Conservation (phyloP, 2,797 vertebrate species). For the Neosilurus hyrtlii region DNA sequence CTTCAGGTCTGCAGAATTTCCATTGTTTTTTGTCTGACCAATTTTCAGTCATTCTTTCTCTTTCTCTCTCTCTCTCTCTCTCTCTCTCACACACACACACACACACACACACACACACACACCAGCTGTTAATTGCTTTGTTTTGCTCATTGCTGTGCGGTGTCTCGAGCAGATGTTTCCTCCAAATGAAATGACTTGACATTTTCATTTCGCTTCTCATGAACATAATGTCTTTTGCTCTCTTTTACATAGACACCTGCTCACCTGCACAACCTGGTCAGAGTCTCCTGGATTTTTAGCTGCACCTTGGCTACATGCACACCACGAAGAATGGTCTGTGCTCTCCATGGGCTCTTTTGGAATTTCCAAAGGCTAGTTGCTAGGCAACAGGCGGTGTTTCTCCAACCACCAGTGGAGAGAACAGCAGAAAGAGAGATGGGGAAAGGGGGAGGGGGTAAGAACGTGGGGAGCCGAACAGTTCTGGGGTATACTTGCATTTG, state of each 20-base stretch:
- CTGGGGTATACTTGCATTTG: constrained; percentile 13
- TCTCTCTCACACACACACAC: constrained; percentile 3
- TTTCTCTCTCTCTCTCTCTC: neutral
- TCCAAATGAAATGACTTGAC: neutral
- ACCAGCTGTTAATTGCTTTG: constrained; percentile 30
- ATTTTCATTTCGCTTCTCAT: constrained; percentile 19
- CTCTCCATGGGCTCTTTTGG: constrained; percentile 59
- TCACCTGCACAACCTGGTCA: constrained; percentile 22
- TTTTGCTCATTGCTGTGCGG: constrained; percentile 1
- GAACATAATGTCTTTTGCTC: neutral
- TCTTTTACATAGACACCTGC: constrained; percentile 39
- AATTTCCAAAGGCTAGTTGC: constrained; percentile 68
- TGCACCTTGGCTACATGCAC: constrained; percentile 37
- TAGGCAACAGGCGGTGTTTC: constrained; percentile 71
- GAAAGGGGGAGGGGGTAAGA: constrained; percentile 5
- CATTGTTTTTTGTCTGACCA: neutral
- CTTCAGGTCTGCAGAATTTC: neutral
- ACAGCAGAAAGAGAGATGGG: constrained; percentile 12
- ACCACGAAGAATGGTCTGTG: constrained; percentile 48
- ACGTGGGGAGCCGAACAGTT: neutral
- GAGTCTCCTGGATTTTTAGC: constrained; percentile 22
- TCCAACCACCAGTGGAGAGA: constrained; percentile 57
- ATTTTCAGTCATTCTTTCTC: neutral
- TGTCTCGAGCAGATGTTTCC: constrained; percentile 38
- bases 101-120: constrained; percentile 32